phyloP scores from a whole-genome alignment of 2,113 vertebrate genomes.

The Colinus virginianus region DNA sequence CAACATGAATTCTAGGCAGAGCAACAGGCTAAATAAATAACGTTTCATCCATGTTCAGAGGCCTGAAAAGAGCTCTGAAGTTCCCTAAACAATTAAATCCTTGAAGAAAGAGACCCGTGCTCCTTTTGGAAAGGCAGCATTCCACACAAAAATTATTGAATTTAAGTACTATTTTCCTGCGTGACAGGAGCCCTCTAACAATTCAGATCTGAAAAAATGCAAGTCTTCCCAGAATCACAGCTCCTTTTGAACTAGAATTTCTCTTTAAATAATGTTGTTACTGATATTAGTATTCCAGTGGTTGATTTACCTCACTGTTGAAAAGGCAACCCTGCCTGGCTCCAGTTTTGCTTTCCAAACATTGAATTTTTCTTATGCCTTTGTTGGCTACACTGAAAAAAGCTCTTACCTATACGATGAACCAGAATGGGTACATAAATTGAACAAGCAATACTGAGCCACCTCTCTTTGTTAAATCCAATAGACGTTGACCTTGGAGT shows the following conservation, averaged over 20 bases:
- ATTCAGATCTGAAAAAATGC: background rate
- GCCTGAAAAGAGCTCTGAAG: background rate
- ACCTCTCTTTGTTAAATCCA: background rate
- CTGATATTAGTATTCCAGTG: background rate
- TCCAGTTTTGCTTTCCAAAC: background rate
- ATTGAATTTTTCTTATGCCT: background rate
- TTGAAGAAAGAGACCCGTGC: background rate
- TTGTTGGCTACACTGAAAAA: background rate
- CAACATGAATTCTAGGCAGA: background rate
- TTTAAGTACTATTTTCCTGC: background rate
- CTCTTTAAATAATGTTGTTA: background rate
- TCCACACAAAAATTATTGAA: background rate
- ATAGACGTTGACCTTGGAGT: background rate
- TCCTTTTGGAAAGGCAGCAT: background rate
- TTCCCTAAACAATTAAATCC: background rate
- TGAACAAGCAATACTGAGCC: accelerated
- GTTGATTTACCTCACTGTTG: background rate
- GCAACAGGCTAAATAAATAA: background rate
- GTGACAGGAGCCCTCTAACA: background rate
- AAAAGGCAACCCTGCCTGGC: background rate
- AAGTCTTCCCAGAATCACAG: background rate
- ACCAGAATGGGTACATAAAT: background rate
- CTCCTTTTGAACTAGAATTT: background rate
- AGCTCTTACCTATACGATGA: background rate
- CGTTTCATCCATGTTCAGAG: background rate